Evolutionary conservation across 2,888 invertebrate genomes (phyloP), one percentile per base, ranked within the genome.

Genomic region (Tenthredo notha): DNA sequence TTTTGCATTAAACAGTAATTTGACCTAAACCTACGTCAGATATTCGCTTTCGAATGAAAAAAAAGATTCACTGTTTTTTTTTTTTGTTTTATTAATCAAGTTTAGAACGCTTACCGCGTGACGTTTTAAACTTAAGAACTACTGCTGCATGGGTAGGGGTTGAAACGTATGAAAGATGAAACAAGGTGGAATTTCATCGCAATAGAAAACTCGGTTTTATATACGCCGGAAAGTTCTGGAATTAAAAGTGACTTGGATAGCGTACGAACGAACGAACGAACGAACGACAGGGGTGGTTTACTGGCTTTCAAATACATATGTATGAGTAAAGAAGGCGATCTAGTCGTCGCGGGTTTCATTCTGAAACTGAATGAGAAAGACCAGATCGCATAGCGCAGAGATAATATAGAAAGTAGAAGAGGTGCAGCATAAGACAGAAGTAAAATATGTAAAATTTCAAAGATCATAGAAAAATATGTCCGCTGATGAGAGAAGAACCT

Each of bases 291-390:
- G 74, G 40, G 40, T 43, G 40, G 43, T 74, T 74, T 74, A n/a
- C 40, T 77, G 18, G 25, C 29, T n/a, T n/a, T 9, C 10, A 4
- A 18, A 77, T 77, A 77, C 77, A 77, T 77, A 77, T 77, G 77
- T 77, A 77, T 77, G 77, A 77, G 40, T n/a, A 74, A 74, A 77
- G 47, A 6, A 77, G 25, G 50, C 54, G 29, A 77, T 77, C 77
- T 43, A 43, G 40, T 25, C 25, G 29, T 50, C 9, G 29, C 47
- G 33, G 33, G 77, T 33, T 77, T 29, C 6, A 33, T 29, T 29
- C 21, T 54, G 77, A 25, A 43, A 43, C 40, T 74, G 74, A 43
- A 12, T 10, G n/a, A 43, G 33, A 18, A 33, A 67, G 6, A 67
- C 21, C 25, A 43, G n/a, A 40, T 9, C 43, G 21, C 40, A 25